phyloP scores from a whole-genome alignment of 1,140 invertebrate species.

The Trigoniulus corallinus region DNA sequence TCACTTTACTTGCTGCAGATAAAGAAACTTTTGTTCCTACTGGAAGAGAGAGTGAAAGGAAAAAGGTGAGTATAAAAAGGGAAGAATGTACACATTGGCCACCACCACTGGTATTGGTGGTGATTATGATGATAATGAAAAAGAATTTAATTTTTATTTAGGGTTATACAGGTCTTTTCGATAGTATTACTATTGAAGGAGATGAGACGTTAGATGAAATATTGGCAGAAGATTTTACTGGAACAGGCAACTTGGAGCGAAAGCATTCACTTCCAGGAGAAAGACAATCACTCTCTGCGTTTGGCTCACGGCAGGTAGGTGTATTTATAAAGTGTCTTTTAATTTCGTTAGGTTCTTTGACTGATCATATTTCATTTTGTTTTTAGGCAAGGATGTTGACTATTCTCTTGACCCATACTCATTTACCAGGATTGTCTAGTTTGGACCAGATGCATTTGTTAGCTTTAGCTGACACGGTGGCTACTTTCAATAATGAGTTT shows the following conservation, averaged over 20 bases:
- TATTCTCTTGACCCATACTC: conserved; percentile 81
- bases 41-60: conserved; percentile 12
- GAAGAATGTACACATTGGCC: no score
- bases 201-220: conserved; percentile 67
- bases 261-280: conserved; percentile 26
- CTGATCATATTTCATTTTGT: conserved; percentile 8
- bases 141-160: conserved; percentile 22
- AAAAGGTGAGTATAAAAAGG: not conserved
- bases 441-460: conserved; percentile 98
- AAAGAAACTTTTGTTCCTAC: conserved; percentile 43
- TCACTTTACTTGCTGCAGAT: conserved; percentile 86
- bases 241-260: conserved; percentile 13
- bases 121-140: no score
- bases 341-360: not conserved
- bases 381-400: conserved; percentile 41
- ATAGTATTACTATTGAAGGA: conserved; percentile 25
- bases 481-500: conserved; percentile 36
- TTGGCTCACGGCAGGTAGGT: conserved; percentile 57
- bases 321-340: conserved; percentile 1
- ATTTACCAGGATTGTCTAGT: conserved; percentile 88
- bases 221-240: conserved; percentile 16
- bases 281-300: conserved; percentile 53
- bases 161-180: conserved; percentile 74
- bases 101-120: conserved; percentile 4
- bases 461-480: conserved; percentile 92